Conservation (phyloP, 1,140 invertebrate genomes). For the Drosophila murphyi region DNA sequence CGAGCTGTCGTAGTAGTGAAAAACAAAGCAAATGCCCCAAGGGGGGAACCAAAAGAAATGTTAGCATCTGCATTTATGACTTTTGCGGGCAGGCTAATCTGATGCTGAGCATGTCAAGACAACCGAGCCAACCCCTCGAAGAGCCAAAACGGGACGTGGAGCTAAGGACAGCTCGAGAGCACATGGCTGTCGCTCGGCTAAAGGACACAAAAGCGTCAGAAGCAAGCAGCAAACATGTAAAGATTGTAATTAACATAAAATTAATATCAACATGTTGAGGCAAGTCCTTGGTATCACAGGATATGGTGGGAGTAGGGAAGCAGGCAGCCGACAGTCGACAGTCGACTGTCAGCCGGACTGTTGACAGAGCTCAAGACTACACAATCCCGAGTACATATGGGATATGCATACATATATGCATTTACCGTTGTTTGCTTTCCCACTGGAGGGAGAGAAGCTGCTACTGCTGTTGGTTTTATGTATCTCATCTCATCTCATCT, state of each 20-base stretch:
- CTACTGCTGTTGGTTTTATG: neutral
- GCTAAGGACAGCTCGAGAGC: slow-evolving; percentile 7
- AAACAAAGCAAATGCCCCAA: slow-evolving; percentile 73
- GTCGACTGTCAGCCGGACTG: slow-evolving; percentile 15
- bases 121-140: slow-evolving; percentile 22
- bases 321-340: neutral
- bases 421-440: slow-evolving; percentile 14
- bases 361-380: slow-evolving; percentile 23
- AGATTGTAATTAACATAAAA: slow-evolving; percentile 82
- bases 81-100: slow-evolving; percentile 80
- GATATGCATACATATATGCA: slow-evolving; percentile 7
- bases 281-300: slow-evolving; percentile 17
- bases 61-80: slow-evolving; percentile 82
- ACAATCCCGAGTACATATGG: slow-evolving; percentile 6
- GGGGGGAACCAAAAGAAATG: slow-evolving; percentile 62
- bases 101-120: slow-evolving; percentile 68
- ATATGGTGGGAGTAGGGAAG: slow-evolving; percentile 6
- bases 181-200: slow-evolving; percentile 6
- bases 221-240: slow-evolving; percentile 60
- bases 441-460: neutral
- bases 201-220: slow-evolving; percentile 29
- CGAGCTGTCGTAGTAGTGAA: slow-evolving; percentile 29
- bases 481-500: neutral
- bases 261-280: slow-evolving; percentile 67
- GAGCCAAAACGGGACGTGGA: neutral